Conservation (phyloP, 2,113 vertebrate genomes). For the Phaethornis superciliosus region DNA sequence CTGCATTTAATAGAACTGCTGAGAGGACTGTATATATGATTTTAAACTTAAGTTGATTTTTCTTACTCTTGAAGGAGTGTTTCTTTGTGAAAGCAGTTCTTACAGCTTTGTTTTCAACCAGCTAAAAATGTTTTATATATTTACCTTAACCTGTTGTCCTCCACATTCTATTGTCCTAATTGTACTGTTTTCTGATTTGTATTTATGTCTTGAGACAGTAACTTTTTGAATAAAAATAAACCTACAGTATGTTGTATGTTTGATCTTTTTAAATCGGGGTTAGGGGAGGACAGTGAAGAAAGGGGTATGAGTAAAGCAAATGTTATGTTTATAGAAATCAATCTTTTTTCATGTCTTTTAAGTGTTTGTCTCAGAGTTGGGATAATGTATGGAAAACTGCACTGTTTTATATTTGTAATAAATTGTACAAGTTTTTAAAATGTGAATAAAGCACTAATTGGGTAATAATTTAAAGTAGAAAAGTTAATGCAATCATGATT, state of each 20-base stretch:
- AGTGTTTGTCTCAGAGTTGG: conserved; percentile 78
- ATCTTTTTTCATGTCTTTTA: conserved; percentile 76
- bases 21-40: conserved; percentile 97
- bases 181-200: conserved; percentile 99
- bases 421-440: conserved; percentile 79
- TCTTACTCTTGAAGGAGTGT: conserved; percentile 90
- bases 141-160: conserved; percentile 95
- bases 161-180: conserved; percentile 97
- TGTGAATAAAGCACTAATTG: conserved; percentile 81
- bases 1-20: conserved; percentile 99
- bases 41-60: conserved; percentile 89
- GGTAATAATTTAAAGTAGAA: conserved; percentile 79
- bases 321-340: conserved; percentile 76
- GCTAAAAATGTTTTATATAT: conserved; percentile 91
- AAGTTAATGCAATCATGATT: conserved; percentile 73
- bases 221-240: conserved; percentile 99
- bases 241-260: conserved; percentile 89
- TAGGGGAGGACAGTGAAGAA: conserved; percentile 68
- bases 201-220: conserved; percentile 99
- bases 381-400: conserved; percentile 78
- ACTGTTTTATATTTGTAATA: conserved; percentile 81
- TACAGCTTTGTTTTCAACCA: conserved; percentile 91
- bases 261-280: conserved; percentile 82
- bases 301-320: conserved; percentile 74
- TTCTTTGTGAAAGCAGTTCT: conserved; percentile 91